Evolutionary conservation across 2,797 vertebrate genomes (phyloP).

Genomic region (Eulemur albifrons): DNA sequence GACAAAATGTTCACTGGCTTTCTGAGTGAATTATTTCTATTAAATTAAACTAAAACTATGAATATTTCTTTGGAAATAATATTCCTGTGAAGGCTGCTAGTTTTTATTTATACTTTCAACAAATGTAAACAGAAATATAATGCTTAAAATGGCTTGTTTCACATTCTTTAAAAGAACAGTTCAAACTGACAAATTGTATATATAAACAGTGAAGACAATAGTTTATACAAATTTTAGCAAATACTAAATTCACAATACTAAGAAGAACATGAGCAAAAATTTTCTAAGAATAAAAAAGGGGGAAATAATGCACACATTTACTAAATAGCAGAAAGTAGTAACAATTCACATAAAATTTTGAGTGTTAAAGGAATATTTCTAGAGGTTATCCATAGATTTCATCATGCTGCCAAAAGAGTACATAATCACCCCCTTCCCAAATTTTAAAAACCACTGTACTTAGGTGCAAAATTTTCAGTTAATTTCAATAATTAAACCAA

Average conservation of each 20-base stretch:
- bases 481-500: constrained; percentile 24
- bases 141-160: background rate
- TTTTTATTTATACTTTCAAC: constrained; percentile 30
- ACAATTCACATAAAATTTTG: constrained; percentile 6
- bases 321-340: background rate
- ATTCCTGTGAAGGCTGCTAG: background rate
- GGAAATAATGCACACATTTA: background rate
- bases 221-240: constrained; percentile 35
- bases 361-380: background rate
- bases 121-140: constrained; percentile 39
- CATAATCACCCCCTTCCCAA: background rate
- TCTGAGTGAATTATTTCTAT: constrained; percentile 17
- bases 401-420: background rate
- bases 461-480: constrained; percentile 21
- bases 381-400: background rate
- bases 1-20: constrained; percentile 35
- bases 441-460: background rate
- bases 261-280: constrained; percentile 30
- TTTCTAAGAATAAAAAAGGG: background rate
- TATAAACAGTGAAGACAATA: background rate
- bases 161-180: constrained; percentile 41
- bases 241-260: constrained; percentile 36
- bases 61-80: constrained; percentile 23
- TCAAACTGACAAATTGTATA: constrained; percentile 28
- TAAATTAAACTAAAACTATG: constrained; percentile 28